Evolutionary conservation across 2,888 invertebrate species (phyloP), one percentile per base, ranked within the genome.

Genomic region (Drymonia ruficornis): DNA sequence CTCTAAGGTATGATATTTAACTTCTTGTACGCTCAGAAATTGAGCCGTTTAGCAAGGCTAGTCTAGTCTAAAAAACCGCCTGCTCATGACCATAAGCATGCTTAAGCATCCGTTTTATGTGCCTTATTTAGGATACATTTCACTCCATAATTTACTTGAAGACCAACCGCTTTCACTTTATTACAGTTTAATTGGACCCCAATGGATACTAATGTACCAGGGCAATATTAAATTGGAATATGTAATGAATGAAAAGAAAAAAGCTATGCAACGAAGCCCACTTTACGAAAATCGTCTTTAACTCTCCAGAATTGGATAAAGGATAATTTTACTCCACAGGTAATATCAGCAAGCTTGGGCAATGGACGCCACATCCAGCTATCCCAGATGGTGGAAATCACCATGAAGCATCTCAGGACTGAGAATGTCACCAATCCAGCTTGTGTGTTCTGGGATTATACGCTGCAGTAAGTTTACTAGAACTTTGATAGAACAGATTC

Each of bases 361-460:
- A 97, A 97, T 84, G 97, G 97, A 0, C 94, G 97, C 9, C 98
- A 98, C 81, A 97, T 98, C 65, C 96, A 97, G 76, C 89, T 98
- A 16, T 95, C 96, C 0, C 96, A 98, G 78, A 98, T 98, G 54
- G 97, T 98, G 19, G 95, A 95, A 42, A 90, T 98, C 56, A 96
- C 96, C 2, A 94, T 99, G 86, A 95, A 96, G 72, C 98, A 98
- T 90, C 90, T 98, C 59, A 95, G 95, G 77, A 95, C 95, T 0
- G 97, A 98, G 79, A 98, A 98, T 84, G 97, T 98, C 53, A 96
- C 97, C 52, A 98, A 98, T 89, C 97, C 98, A 0, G 95, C 95
- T 1, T 99, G 98, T 80, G 98, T 98, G 13, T 98, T 97, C 89
- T 98, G 98, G 98, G 97, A 98, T 89, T 97, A 97, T 78, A 96